Conservation (phyloP, 2,888 invertebrate genomes). For the Euplexia lucipara region DNA sequence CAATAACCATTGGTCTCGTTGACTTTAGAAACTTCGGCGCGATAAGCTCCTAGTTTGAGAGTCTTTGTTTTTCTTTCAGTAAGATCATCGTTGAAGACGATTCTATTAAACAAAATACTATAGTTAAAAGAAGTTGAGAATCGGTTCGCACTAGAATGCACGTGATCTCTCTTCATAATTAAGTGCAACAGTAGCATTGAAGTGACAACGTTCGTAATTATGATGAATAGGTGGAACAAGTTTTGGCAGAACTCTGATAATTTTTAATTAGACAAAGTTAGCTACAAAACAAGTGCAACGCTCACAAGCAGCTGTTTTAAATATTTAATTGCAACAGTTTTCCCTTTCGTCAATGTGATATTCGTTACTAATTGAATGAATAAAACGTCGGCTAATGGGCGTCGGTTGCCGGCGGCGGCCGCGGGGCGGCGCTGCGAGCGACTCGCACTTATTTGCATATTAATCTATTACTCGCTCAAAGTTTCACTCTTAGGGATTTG, state of each 20-base stretch:
- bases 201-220: slow-evolving; percentile 46
- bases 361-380: slow-evolving; percentile 41
- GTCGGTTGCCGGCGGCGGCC: slow-evolving; percentile 16
- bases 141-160: slow-evolving; percentile 25
- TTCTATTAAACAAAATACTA: slow-evolving; percentile 31
- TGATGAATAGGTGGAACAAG: slow-evolving; percentile 27
- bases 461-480: slow-evolving; percentile 62
- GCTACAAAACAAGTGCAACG: slow-evolving; percentile 7
- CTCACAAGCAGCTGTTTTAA: slow-evolving; percentile 41
- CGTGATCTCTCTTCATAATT: slow-evolving; percentile 28
- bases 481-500: slow-evolving; percentile 60
- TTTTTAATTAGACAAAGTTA: slow-evolving; percentile 26
- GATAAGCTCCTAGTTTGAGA: slow-evolving; percentile 9
- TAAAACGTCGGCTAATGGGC: slow-evolving; percentile 36
- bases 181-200: too few species aligned
- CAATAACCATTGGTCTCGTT: slow-evolving; percentile 16
- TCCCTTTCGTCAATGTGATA: slow-evolving; percentile 43
- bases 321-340: slow-evolving; percentile 37
- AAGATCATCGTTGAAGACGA: slow-evolving; percentile 21
- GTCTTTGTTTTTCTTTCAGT: slow-evolving; percentile 11
- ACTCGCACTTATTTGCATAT: slow-evolving; percentile 61
- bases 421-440: slow-evolving; percentile 28
- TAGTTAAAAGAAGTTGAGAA: slow-evolving; percentile 22
- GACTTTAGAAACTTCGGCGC: slow-evolving; percentile 6
- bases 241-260: slow-evolving; percentile 27